Evolutionary conservation across 2,113 vertebrate genomes (phyloP).

Genomic region (Nesoenas mayeri): DNA sequence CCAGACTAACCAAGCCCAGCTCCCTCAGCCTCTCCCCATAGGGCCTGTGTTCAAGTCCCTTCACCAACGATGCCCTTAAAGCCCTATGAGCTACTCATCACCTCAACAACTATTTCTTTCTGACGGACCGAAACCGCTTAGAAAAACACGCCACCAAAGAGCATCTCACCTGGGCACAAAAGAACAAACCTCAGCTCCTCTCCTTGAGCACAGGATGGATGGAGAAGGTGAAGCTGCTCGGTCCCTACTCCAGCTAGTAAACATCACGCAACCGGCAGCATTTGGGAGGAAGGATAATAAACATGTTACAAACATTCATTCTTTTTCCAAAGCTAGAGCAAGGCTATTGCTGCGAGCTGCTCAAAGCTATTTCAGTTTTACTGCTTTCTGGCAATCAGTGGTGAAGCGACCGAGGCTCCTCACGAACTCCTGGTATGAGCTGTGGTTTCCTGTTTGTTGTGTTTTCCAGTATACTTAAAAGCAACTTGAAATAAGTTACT

Average conservation of each 20-base stretch:
- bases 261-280: neutral
- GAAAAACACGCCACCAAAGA: neutral
- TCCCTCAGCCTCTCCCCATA: too few species aligned
- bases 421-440: neutral
- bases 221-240: neutral
- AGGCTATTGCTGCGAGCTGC: neutral
- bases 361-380: neutral
- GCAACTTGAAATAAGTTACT: neutral
- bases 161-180: neutral
- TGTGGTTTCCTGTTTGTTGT: conserved; percentile 25
- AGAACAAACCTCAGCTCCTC: neutral
- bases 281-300: neutral
- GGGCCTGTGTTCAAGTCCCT: too few species aligned
- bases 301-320: neutral
- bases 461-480: neutral
- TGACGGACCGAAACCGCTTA: neutral
- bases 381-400: neutral
- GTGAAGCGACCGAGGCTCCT: neutral
- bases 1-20: too few species aligned
- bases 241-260: neutral
- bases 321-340: neutral
- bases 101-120: neutral
- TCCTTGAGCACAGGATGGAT: neutral
- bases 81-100: neutral
- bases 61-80: neutral